phyloP scores from a whole-genome alignment of 2,113 vertebrate species.

The Spheniscus mendiculus region DNA sequence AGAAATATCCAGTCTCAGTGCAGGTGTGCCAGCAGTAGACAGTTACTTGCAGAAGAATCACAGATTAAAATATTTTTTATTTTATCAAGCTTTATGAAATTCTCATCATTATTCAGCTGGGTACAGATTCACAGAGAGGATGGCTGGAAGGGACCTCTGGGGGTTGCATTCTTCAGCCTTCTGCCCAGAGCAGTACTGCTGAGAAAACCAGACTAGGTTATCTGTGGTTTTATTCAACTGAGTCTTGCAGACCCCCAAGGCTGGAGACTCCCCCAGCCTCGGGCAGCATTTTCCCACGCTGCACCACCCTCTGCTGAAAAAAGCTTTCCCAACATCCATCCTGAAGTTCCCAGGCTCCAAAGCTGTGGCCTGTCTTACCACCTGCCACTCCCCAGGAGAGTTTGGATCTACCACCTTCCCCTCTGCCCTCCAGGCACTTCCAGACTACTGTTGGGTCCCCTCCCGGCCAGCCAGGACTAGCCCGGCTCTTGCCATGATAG shows the following conservation, averaged over 20 bases:
- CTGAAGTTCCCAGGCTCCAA: background rate
- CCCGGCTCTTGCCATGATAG: background rate
- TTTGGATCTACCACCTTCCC: background rate
- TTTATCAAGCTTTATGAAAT: background rate
- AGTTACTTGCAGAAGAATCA: background rate
- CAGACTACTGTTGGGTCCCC: fast-evolving
- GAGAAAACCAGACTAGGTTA: background rate
- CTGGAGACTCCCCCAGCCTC: background rate
- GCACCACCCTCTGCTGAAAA: no score
- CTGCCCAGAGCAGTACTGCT: background rate
- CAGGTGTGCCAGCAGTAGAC: background rate
- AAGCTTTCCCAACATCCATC: background rate
- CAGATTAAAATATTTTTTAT: background rate
- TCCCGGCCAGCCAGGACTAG: background rate
- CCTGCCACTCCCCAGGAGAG: background rate
- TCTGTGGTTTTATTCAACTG: background rate
- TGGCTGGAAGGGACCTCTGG: background rate
- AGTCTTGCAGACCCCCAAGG: background rate
- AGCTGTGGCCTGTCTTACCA: background rate
- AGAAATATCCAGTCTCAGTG: background rate
- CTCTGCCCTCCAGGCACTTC: background rate
- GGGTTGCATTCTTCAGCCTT: background rate
- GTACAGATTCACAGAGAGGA: no score
- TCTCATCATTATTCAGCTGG: background rate
- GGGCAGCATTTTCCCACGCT: fast-evolving